phyloP scores from a whole-genome alignment of 92 coral and sea anemone genomes.

The Desmophyllum pertusum region DNA sequence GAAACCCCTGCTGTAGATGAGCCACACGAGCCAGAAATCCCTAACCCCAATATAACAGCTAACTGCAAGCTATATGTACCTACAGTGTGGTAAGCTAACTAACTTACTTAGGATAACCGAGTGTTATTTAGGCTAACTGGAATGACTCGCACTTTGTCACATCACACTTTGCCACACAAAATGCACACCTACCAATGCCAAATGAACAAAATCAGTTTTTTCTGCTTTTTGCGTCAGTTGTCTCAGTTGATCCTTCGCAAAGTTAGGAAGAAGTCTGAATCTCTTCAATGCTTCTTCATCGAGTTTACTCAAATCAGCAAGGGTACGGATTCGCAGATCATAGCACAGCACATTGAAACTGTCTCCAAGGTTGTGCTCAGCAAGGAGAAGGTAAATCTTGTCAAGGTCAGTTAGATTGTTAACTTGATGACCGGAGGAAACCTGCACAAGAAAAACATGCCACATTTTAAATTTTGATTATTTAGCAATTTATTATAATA shows the following conservation, averaged over 20 bases:
- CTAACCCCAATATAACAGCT: no score
- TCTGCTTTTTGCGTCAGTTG: not conserved
- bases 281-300: conserved; percentile 32
- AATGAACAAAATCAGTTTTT: conserved; percentile 18
- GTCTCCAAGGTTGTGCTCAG: conserved; percentile 46
- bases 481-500: no score
- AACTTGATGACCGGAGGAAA: not conserved
- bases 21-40: no score
- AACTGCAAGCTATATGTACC: no score
- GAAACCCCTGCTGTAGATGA: no score
- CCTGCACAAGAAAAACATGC: not conserved
- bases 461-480: no score
- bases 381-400: conserved; percentile 66
- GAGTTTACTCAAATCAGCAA: conserved; percentile 48
- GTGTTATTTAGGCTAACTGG: no score
- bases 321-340: conserved; percentile 40
- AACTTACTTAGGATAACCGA: no score
- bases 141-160: no score
- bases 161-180: no score
- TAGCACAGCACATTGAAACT: conserved; percentile 65
- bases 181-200: conserved; percentile 30
- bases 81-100: no score
- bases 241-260: conserved; percentile 28
- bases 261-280: conserved; percentile 34
- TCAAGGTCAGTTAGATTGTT: conserved; percentile 59